Conservation (phyloP, 1,140 invertebrate genomes). For the Oppia nitens region DNA sequence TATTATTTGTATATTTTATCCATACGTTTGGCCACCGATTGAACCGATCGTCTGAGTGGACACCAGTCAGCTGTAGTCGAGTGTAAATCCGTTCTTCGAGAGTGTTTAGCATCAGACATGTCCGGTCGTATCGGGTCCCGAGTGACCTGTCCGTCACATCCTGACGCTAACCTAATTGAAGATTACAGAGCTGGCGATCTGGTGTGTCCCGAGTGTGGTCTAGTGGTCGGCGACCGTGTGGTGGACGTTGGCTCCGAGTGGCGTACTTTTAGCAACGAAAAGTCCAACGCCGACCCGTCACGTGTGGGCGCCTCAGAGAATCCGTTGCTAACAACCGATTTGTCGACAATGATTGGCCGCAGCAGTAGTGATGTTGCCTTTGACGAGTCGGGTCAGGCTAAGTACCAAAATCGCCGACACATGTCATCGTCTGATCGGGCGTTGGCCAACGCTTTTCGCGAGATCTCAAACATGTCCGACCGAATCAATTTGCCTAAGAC, state of each 20-base stretch:
- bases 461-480: constrained; percentile 95
- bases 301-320: constrained; percentile 85
- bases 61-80: no score
- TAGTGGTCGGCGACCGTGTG: constrained; percentile 96
- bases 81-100: no score
- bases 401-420: constrained; percentile 84
- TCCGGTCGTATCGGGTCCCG: constrained; percentile 21
- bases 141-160: constrained; percentile 77
- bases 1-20: no score
- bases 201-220: constrained; percentile 95
- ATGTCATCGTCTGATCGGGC: constrained; percentile 85
- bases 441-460: constrained; percentile 82
- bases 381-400: constrained; percentile 63
- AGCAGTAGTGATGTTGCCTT: constrained; percentile 63
- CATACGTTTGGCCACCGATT: no score
- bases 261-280: constrained; percentile 98
- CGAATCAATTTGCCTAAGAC: constrained; percentile 88
- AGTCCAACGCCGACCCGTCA: constrained; percentile 85
- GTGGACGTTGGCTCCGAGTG: constrained; percentile 99
- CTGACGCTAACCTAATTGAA: constrained; percentile 85
- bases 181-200: constrained; percentile 97
- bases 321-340: constrained; percentile 79
- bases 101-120: no score
- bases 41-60: no score
- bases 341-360: constrained; percentile 92